Evolutionary conservation across 2,113 vertebrate species (phyloP).

Genomic region (Urocolius indicus): DNA sequence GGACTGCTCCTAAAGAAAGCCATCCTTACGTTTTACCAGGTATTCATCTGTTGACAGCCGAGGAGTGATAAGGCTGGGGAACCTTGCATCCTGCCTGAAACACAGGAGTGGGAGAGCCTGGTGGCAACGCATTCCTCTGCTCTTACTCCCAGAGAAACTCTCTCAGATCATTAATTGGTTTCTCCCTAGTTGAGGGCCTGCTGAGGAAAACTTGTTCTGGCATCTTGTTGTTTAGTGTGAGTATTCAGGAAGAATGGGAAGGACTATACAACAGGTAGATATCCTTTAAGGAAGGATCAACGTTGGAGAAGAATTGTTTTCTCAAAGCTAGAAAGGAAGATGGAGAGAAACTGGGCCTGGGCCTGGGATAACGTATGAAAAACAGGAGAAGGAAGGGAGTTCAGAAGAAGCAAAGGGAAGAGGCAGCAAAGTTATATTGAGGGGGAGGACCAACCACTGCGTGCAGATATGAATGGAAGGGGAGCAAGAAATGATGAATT

Average conservation of each 20-base stretch:
- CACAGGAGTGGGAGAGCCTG: fast-evolving
- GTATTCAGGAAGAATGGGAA: background rate
- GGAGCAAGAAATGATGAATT: background rate
- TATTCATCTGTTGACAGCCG: background rate
- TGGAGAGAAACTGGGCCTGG: background rate
- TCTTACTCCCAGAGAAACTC: background rate
- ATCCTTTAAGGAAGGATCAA: background rate
- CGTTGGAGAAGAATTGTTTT: background rate
- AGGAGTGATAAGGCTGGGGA: background rate
- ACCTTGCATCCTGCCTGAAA: background rate
- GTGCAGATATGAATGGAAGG: background rate
- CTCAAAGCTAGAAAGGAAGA: background rate
- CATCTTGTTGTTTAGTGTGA: background rate
- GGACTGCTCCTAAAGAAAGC: background rate
- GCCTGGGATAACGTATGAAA: background rate
- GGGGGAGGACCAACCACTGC: background rate
- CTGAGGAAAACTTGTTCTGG: background rate
- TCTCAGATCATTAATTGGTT: background rate
- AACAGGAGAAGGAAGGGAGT: background rate
- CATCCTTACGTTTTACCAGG: background rate
- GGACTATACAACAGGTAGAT: background rate
- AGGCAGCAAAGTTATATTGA: fast-evolving
- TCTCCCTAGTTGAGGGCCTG: background rate
- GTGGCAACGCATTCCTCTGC: background rate
- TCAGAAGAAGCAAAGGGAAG: background rate